Evolutionary conservation across 92 coral and sea anemone species (phyloP), one percentile per base, ranked within the genome.

Genomic region (Bergia puertoricense): DNA sequence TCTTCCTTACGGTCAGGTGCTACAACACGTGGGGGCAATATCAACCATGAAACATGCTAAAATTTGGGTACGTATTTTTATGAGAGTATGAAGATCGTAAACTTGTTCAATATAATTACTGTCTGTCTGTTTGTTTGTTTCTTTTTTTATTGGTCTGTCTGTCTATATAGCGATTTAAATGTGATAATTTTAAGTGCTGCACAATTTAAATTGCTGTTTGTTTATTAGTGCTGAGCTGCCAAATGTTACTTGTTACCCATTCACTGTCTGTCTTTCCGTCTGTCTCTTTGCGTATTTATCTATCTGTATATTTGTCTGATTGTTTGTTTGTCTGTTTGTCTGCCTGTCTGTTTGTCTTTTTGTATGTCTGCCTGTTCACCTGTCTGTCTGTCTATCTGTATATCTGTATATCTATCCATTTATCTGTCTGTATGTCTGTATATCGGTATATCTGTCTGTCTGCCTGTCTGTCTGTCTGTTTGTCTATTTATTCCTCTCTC

Each of bases 1-100:
- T 0, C 72, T 91, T 20, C 96, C 98, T 1, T 96, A 96, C 67
- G 88, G 89, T 2, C 88, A 88, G 37, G 86, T 92, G 44, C 43
- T 85, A 8, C 73, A 81, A 16, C 88, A 73, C 40, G 91, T 96
- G 50, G 88, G 92, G 67, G 40, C 42, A 22, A 84, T 93, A 39
- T 94, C 88, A 41, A 71, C 72, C 13, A 42, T 77, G 6, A 57
- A 90, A 66, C n/a, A 37, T 14, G 92, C 91, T 4, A 93, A 89
- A 82, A 90, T 96, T 75, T 95, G 96, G 98, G 99, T 96, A 73
- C 77, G 93, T 90, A 23, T n/a, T n/a, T 4, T 13, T n/a, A 5
- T 77, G 23, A 23, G 6, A 22, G 13, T 2, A 14, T 56, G 7
- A 77, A n/a, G 42, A 4, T 54, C 59, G 59, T 54, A 11, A 11